phyloP scores from a whole-genome alignment of 2,797 vertebrate genomes.

The Columba guinea region DNA sequence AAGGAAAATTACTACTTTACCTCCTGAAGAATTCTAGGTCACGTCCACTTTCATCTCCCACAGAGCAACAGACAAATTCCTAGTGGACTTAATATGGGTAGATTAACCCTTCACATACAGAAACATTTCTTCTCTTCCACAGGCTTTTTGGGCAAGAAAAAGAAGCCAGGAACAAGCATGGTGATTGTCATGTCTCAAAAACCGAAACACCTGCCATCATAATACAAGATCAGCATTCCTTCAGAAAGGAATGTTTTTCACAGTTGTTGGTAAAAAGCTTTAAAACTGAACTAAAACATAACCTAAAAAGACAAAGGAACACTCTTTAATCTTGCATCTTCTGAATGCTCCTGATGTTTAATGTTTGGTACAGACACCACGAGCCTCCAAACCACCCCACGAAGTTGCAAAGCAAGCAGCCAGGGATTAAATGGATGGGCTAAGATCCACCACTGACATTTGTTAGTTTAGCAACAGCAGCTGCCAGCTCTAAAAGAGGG shows the following conservation, averaged over 20 bases:
- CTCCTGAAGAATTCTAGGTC: neutral
- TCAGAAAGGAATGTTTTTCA: neutral
- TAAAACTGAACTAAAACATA: neutral
- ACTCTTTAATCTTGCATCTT: neutral
- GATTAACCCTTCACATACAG: neutral
- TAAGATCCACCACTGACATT: neutral
- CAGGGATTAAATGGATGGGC: neutral
- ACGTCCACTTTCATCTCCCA: neutral
- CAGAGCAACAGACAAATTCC: neutral
- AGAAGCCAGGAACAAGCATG: neutral
- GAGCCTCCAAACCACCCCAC: neutral
- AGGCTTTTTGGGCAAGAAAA: neutral
- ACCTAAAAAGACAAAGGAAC: neutral
- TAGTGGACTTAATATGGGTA: rapidly evolving
- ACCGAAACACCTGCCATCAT: neutral
- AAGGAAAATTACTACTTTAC: neutral
- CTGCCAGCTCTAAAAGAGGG: neutral
- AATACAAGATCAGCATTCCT: neutral
- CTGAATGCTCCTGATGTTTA: neutral
- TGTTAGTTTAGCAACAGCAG: neutral
- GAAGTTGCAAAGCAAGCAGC: neutral
- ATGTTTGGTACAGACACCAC: neutral
- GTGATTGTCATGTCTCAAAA: neutral
- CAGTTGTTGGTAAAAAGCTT: neutral
- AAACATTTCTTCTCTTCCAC: neutral